A percentile compares a stretch with the other conserved stretches of the same genome.
Evolutionary conservation across 2,797 vertebrate genomes (phyloP).

Genomic region (Fistularia commersonii): DNA sequence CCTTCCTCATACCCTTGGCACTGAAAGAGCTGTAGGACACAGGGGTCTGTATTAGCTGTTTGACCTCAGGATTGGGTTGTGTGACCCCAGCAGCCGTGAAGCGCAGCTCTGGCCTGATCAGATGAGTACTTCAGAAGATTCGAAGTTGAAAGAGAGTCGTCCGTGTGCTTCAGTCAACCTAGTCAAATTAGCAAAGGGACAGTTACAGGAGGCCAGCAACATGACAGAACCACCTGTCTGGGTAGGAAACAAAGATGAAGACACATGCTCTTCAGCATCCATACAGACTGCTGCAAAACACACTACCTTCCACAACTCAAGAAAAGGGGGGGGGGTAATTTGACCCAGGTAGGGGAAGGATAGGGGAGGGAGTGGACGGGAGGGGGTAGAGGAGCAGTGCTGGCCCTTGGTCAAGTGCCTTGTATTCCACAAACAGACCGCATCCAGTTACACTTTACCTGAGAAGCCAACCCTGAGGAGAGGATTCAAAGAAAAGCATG

Average conservation of each 20-base stretch:
- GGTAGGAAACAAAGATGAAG: slow-evolving; percentile 37
- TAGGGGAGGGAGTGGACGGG: slow-evolving; percentile 70
- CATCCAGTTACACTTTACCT: slow-evolving; percentile 83
- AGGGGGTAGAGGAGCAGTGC: slow-evolving; percentile 83
- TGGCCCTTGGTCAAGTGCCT: slow-evolving; percentile 95
- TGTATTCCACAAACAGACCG: slow-evolving; percentile 85
- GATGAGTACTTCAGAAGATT: slow-evolving; percentile 87
- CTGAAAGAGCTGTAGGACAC: slow-evolving; percentile 66
- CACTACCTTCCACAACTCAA: slow-evolving; percentile 49
- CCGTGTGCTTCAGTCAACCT: slow-evolving; percentile 54
- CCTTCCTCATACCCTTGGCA: slow-evolving; percentile 64
- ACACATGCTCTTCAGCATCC: slow-evolving; percentile 41
- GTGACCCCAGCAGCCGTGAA: slow-evolving; percentile 78
- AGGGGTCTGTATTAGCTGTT: slow-evolving; percentile 78
- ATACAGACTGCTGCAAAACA: slow-evolving; percentile 39
- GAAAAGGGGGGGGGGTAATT: slow-evolving; percentile 66
- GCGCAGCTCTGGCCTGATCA: slow-evolving; percentile 80
- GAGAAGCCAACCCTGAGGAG: slow-evolving; percentile 77
- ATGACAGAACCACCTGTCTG: slow-evolving; percentile 57
- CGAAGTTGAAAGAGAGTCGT: slow-evolving; percentile 86
- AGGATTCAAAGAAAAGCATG: slow-evolving; percentile 74
- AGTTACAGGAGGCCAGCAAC: slow-evolving; percentile 85
- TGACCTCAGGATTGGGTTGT: slow-evolving; percentile 76
- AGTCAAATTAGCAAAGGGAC: slow-evolving; percentile 60
- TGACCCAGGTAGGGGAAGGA: slow-evolving; percentile 86